Evolutionary conservation across 2,797 vertebrate species (phyloP).

Genomic region (Tokudaia muenninki): DNA sequence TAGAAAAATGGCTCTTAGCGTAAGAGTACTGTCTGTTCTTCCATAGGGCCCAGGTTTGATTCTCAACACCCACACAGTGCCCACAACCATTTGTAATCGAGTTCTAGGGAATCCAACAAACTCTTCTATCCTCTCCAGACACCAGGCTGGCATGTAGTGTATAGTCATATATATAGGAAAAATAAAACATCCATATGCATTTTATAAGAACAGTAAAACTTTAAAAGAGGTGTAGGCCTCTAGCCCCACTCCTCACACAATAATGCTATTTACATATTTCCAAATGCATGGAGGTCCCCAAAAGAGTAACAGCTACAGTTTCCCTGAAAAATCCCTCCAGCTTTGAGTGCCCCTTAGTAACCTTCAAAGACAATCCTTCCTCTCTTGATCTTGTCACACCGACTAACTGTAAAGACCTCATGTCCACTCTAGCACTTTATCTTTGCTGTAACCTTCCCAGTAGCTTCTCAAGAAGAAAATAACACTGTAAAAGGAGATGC

Average conservation of each 20-base stretch:
- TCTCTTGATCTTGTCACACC: not conserved
- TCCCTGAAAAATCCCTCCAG: not conserved
- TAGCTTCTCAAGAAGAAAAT: not conserved
- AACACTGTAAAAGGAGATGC: not conserved
- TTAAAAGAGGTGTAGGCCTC: not conserved
- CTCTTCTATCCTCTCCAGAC: not conserved
- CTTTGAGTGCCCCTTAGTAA: not conserved
- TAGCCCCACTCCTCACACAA: not conserved
- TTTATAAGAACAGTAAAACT: not conserved
- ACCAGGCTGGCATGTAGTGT: not conserved
- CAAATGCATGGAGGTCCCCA: not conserved
- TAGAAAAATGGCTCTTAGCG: no score
- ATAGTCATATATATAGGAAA: not conserved
- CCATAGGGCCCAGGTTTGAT: not conserved
- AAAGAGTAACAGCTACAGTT: not conserved
- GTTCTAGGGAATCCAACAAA: not conserved
- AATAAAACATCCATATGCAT: not conserved
- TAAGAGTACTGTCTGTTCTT: not conserved
- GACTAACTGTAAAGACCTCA: not conserved
- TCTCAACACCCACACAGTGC: not conserved
- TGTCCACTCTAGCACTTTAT: not conserved
- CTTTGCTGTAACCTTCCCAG: not conserved
- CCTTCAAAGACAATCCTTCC: not conserved
- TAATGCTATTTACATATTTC: not conserved
- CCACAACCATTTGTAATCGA: not conserved